Evolutionary conservation across 2,888 invertebrate genomes (phyloP).

Genomic region (Anthophora plumipes): DNA sequence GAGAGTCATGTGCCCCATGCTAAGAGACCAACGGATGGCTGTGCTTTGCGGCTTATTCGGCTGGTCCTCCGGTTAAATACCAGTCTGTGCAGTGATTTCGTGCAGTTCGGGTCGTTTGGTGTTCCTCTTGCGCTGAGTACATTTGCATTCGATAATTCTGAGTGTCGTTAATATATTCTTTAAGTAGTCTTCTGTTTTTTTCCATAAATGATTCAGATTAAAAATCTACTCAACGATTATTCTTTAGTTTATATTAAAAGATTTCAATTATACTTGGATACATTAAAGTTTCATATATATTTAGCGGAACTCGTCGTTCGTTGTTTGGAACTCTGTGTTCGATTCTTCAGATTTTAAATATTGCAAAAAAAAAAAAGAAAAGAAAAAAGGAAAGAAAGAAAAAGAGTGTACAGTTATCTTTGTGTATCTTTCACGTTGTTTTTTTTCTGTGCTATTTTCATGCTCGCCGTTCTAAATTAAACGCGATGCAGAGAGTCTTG

Average conservation of each 20-base stretch:
- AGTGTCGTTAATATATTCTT: not conserved
- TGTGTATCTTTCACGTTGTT: not conserved
- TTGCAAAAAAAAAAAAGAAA: not conserved
- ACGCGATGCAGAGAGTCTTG: not conserved
- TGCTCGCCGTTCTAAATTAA: not conserved
- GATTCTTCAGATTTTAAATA: not conserved
- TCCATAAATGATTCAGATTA: not conserved
- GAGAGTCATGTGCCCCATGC: conserved; percentile 72
- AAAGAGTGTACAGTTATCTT: no score
- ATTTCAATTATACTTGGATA: not conserved
- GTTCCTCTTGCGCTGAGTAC: not conserved
- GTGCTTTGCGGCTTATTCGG: conserved; percentile 19
- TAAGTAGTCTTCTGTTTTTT: no score
- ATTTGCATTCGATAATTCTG: no score
- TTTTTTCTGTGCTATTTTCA: conserved; percentile 9
- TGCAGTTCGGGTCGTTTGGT: conserved; percentile 39
- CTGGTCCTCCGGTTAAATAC: conserved; percentile 37
- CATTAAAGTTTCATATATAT: not conserved
- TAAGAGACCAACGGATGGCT: conserved; percentile 76
- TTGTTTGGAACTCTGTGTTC: not conserved
- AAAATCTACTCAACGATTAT: not conserved
- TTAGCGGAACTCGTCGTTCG: not conserved
- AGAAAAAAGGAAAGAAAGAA: no score
- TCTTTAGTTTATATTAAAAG: not conserved
- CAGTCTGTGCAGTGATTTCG: conserved; percentile 64